Evolutionary conservation across 2,888 invertebrate species (phyloP), one percentile per base, ranked within the genome.

Genomic region (Alitta virens): DNA sequence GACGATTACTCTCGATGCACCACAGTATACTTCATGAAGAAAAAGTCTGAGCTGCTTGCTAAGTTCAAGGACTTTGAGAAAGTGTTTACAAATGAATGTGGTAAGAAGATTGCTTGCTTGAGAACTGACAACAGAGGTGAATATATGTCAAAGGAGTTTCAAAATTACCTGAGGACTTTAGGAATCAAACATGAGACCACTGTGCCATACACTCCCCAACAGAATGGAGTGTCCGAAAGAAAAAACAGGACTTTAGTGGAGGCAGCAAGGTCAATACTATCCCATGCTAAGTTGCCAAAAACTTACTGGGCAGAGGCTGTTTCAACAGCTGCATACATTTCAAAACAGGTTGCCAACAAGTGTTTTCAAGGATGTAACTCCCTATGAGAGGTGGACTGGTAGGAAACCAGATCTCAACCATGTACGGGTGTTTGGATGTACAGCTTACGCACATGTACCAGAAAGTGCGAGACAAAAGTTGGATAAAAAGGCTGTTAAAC

Each of bases 241-340:
- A 70, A 71, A 21, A 77, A 77, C 25, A 57, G 74, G 1, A 76
- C 73, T 2, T 64, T 79, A 0, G 59, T 77, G 42, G 75, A 78
- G 24, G 68, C 63, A 62, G 72, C 73, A 0, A 64, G 75, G 42
- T 74, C 75, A 27, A 61, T 79, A 56, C 42, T 40, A 14, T 16
- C 12, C 42, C n/a, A n/a, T n/a, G n/a, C 12, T 16, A 40, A 40
- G 42, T 52, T 75, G n/a, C 66, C 70, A 16, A 21, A 63, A 26
- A 49, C 12, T 12, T 71, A 76, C 49, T 81, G 78, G 77, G 74
- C 72, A 3, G 78, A 79, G 62, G 79, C 78, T 1, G 64, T 76
- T 7, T 66, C 65, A 40, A 73, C 72, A 12, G 73, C 76, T 12
- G 42, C 16, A 16, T 40, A 40, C 16, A 12, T 40, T 40, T 16